Evolutionary conservation across 2,113 vertebrate genomes (phyloP), one percentile per base, ranked within the genome.

Genomic region (Axis porcinus): DNA sequence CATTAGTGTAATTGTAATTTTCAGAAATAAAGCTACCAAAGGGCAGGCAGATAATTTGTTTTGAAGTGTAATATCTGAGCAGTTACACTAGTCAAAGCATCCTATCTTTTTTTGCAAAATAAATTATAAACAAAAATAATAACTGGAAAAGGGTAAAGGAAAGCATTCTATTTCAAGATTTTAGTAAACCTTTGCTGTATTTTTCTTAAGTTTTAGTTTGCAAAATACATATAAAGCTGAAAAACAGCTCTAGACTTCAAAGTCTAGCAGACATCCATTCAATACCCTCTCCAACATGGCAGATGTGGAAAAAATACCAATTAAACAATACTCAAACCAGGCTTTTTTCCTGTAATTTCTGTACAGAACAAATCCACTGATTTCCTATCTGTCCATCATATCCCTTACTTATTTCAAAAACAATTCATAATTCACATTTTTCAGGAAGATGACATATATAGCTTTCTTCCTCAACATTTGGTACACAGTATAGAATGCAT

Each of bases 41-140:
- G 7, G 13, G 60, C 16, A 62, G 17, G 8, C 8, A 91, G 43
- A 78, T 84, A 2, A 28, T 54, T 16, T 78, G 57, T 87, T 87
- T 79, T 88, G 36, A 86, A 86, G 16, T 28, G 7, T 81, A 91
- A 85, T 5, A 88, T 57, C 15, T 88, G 16, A 86, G 27, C 27
- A 43, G 21, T 6, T 58, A 23, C 14, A 43, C 76, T 12, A 85
- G 28, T 5, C 67, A 89, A 97, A 50, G 2, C 6, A 87, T n/a
- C 27, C 4, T 36, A 19, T n/a, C 83, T 21, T 81, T 91, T 93
- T n/a, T 67, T 7, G 45, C 25, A 6, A 40, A 85, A 82, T 94
- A 95, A 83, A 47, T 64, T 82, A 76, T 67, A 95, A 92, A 8
- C 81, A 67, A 96, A 96, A 95, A 55, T 86, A 40, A 91, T 54